A percentile compares a stretch with the other conserved stretches of the same genome.
Evolutionary conservation across 2,113 vertebrate species (phyloP).

Genomic region (Carollia perspicillata): DNA sequence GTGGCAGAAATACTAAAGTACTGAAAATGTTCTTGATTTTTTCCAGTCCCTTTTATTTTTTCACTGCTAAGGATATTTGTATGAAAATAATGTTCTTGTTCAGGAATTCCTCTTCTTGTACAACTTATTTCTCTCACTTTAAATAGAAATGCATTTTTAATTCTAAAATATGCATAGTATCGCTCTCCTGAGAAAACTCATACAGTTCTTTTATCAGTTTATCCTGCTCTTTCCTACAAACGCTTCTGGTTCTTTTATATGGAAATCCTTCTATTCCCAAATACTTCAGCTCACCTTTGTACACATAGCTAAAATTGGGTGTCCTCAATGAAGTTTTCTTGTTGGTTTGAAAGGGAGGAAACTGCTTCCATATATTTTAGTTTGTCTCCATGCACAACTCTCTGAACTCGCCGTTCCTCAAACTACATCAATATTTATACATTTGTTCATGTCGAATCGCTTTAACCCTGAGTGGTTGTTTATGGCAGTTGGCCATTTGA

Average conservation of each 20-base stretch:
- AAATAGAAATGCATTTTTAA: constrained; percentile 55
- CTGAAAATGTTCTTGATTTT: background rate
- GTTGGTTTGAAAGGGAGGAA: background rate
- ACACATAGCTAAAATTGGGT: background rate
- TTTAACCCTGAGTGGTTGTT: background rate
- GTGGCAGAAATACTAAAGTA: background rate
- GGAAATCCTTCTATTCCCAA: background rate
- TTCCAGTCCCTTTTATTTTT: background rate
- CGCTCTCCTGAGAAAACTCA: background rate
- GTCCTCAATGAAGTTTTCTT: background rate
- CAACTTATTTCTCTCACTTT: constrained; percentile 42
- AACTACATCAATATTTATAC: background rate
- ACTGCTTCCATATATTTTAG: background rate
- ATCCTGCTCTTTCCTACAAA: background rate
- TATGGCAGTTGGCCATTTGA: background rate
- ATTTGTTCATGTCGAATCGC: background rate
- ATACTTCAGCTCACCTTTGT: background rate
- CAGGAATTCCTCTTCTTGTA: constrained; percentile 12
- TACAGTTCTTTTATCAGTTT: background rate
- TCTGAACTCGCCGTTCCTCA: background rate
- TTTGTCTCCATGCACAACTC: background rate
- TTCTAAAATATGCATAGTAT: constrained; percentile 7
- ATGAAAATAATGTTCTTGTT: constrained; percentile 49
- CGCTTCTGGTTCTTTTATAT: background rate
- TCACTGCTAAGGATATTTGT: background rate